Base-by-base conservation (phyloP, 23 tunicate species). In the Halocynthia roretzi region DNA sequence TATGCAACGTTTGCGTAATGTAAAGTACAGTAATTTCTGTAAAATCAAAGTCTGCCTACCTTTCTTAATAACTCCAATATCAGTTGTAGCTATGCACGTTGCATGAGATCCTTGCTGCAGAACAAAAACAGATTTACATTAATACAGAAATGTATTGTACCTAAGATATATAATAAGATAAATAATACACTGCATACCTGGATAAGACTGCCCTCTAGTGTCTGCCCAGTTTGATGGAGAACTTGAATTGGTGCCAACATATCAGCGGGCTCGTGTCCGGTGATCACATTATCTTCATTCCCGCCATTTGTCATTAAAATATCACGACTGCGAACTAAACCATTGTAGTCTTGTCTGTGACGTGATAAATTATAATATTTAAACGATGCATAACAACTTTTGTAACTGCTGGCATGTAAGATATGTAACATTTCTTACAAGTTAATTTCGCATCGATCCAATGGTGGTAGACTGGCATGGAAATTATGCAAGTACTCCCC, bases 171-270 rank as follows among this genome's bases (percentile, higher is more conserved):
- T 31, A 31, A 31, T 31, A 0, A 31, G 19, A 74, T 8, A 74
- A 65, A 6, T 15, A 15, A 65, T 20, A 10, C 10, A 65, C 9
- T 11, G 6, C 10, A 9, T 65, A 65, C 70, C 15, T 65, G 70
- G 0, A 48, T 20, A 15, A 65, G 70, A 9, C 70, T 15, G 70
- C 31, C 70, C 70, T 65, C 70, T 48, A 65, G 22, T 65, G 70
- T 10, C 31, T 65, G 70, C 5, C 70, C 70, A 5, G 22, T 40
- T 20, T 65, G 70, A 65, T 20, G 22, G 11, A 67, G 19, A 12
- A 83, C 81, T 8, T 89, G 88, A 20, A 89, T 89, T 15, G 96
- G 96, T 4, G 93, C 73, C 10, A 88, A 68, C 82, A 89, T 89
- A 52, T 76, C 96, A 5, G 85, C 87, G 5, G 96, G 54, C 19